Evolutionary conservation across 2,888 invertebrate genomes (phyloP).

Genomic region (Bembecia ichneumoniformis): DNA sequence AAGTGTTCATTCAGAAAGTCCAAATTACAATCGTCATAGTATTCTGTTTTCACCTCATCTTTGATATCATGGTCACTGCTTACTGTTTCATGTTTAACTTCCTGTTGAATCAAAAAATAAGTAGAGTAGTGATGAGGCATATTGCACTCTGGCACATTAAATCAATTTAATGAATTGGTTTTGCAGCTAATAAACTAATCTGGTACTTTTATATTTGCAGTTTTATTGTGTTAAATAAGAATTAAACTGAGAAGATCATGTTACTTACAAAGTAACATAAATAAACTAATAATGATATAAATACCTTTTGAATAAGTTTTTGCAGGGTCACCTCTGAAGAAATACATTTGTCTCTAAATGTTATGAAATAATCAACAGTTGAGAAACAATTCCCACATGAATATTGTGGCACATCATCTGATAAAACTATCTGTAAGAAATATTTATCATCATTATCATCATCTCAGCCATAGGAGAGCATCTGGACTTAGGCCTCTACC

Average conservation of each 20-base stretch:
- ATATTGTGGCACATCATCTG: slow-evolving; percentile 34
- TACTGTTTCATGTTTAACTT: slow-evolving; percentile 6
- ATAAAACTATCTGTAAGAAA: slow-evolving; percentile 26
- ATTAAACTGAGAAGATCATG: too few species aligned
- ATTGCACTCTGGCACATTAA: too few species aligned
- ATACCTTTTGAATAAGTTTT: slow-evolving; percentile 15
- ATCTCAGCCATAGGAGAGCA: too few species aligned
- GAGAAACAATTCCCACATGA: slow-evolving; percentile 31
- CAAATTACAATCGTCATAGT: background rate
- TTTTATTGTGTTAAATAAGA: too few species aligned
- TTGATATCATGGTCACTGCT: background rate
- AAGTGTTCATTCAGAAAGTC: background rate
- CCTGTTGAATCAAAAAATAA: slow-evolving; percentile 5
- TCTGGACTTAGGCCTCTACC: too few species aligned
- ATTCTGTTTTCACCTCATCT: background rate
- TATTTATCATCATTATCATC: too few species aligned
- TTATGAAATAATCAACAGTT: slow-evolving; percentile 25
- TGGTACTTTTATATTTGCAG: too few species aligned
- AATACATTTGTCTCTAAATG: slow-evolving; percentile 38
- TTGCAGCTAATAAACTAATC: too few species aligned
- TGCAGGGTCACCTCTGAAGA: slow-evolving; percentile 25
- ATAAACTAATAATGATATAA: too few species aligned
- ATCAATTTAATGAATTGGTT: too few species aligned
- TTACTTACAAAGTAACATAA: too few species aligned
- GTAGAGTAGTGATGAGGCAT: too few species aligned